Evolutionary conservation across 2,113 vertebrate species (phyloP).

Genomic region (Dipodomys stephensi): DNA sequence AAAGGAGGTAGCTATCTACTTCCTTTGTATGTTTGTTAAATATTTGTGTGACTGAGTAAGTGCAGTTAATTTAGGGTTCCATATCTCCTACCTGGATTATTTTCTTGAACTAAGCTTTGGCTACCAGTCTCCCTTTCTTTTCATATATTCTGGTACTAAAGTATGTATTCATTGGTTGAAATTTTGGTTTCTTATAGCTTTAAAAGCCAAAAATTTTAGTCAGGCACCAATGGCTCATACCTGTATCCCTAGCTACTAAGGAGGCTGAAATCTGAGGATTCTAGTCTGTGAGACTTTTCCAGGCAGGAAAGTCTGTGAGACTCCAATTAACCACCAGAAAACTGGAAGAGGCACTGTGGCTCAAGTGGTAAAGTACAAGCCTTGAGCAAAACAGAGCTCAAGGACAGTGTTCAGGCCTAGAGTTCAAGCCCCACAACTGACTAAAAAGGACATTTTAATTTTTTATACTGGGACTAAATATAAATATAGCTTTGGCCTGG

Average conservation of each 20-base stretch:
- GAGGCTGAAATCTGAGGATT: too few relatives aligned
- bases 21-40: conserved; percentile 42
- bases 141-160: conserved; percentile 31
- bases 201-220: conserved; percentile 34
- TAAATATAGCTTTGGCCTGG: background rate
- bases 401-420: too few relatives aligned
- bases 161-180: background rate
- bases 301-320: too few relatives aligned
- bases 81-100: background rate
- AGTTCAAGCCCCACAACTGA: too few relatives aligned
- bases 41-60: conserved; percentile 27
- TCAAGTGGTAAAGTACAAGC: too few relatives aligned
- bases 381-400: too few relatives aligned
- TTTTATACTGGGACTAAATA: background rate
- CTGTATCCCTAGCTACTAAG: too few relatives aligned
- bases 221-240: too few relatives aligned
- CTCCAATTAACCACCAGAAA: too few relatives aligned
- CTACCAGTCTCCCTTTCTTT: background rate
- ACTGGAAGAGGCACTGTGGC: too few relatives aligned
- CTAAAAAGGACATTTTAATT: conserved; percentile 23
- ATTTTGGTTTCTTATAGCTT: conserved; percentile 1
- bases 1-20: background rate
- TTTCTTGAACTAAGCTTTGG: background rate
- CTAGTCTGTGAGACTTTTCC: too few relatives aligned
- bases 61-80: conserved; percentile 8